Conservation (phyloP, 1,140 invertebrate species). For the Nasonia longicornis region DNA sequence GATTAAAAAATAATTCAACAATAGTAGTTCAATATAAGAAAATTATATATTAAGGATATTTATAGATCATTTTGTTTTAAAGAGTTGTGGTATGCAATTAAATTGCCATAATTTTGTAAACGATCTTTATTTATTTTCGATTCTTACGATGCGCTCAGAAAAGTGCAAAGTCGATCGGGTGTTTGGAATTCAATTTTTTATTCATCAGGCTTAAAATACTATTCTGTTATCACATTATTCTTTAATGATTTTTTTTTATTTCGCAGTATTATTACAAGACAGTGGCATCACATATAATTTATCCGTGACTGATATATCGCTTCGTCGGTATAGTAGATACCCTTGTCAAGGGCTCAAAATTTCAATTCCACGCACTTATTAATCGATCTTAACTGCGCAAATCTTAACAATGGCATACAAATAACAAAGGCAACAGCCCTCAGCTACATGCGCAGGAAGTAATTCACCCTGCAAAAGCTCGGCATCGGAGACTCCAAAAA, state of each 20-base stretch:
- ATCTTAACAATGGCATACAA: too few relatives aligned
- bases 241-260: neutral
- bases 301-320: neutral
- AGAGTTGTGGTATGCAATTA: neutral
- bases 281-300: neutral
- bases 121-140: constrained; percentile 32
- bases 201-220: too few relatives aligned
- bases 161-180: neutral
- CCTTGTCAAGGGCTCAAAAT: neutral
- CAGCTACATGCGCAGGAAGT: neutral
- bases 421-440: too few relatives aligned
- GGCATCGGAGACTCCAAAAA: too few relatives aligned
- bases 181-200: neutral
- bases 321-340: neutral
- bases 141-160: neutral
- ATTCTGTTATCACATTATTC: neutral
- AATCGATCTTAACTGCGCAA: neutral
- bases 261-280: neutral
- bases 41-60: too few relatives aligned
- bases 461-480: neutral
- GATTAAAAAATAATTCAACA: constrained; percentile 21
- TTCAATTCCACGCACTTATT: neutral
- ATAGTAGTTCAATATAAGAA: constrained; percentile 5
- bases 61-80: constrained; percentile 8
- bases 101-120: constrained; percentile 34